Evolutionary conservation across 2,797 vertebrate species (phyloP).

Genomic region (Anguilla anguilla): DNA sequence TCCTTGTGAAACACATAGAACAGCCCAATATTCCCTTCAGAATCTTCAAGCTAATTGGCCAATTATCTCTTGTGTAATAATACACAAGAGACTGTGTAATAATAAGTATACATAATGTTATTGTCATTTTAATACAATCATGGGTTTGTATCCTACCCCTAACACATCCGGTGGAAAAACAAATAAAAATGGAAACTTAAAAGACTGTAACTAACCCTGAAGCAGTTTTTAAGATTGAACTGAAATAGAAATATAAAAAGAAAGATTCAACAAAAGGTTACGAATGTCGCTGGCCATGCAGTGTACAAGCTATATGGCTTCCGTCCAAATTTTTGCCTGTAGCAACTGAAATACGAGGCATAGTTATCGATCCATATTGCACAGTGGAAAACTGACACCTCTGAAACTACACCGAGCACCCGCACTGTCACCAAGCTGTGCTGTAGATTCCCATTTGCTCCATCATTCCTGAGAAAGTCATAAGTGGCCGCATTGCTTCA

Average conservation of each 20-base stretch:
- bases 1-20: background rate
- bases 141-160: background rate
- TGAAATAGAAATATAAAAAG: background rate
- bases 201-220: background rate
- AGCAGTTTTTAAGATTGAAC: background rate
- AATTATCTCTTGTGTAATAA: background rate
- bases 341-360: background rate
- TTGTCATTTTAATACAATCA: background rate
- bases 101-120: background rate
- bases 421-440: background rate
- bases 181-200: background rate
- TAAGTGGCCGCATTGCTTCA: background rate
- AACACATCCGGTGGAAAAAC: background rate
- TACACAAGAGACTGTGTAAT: background rate
- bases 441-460: background rate
- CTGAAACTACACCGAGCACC: background rate
- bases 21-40: background rate
- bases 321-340: slow-evolving; percentile 2
- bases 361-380: background rate
- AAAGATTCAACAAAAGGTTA: background rate
- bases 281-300: background rate
- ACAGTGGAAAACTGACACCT: background rate
- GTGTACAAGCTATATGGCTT: background rate
- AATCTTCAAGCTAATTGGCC: background rate
- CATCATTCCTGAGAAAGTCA: background rate